phyloP scores from a whole-genome alignment of 2,888 invertebrate genomes.

The Drosophila tanythrix region DNA sequence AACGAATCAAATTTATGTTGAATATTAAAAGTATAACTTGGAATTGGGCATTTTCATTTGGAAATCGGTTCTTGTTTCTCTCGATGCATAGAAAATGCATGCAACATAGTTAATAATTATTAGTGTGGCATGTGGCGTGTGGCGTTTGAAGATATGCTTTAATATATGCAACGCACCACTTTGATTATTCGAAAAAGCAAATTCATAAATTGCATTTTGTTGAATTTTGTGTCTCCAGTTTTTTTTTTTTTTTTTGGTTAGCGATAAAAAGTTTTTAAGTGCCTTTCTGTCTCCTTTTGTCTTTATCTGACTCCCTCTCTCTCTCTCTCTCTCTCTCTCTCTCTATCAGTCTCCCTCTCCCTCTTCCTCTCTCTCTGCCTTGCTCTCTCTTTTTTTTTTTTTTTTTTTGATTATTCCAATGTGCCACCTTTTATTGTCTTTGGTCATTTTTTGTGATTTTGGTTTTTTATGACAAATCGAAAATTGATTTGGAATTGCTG shows the following conservation, averaged over 20 bases:
- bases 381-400: background rate
- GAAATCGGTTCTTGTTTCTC: background rate
- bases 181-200: conserved; percentile 27
- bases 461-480: conserved; percentile 71
- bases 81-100: conserved; percentile 17
- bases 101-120: conserved; percentile 26
- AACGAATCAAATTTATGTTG: conserved; percentile 24
- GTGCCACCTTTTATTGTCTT: background rate
- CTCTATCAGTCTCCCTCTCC: background rate
- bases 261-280: conserved; percentile 31
- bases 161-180: conserved; percentile 42
- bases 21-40: conserved; percentile 18
- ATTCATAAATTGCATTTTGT: conserved; percentile 57
- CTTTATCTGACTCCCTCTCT: background rate
- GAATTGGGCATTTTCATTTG: conserved; percentile 21
- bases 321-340: background rate
- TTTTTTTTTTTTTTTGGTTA: conserved; percentile 6
- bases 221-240: conserved; percentile 64
- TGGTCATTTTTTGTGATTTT: conserved; percentile 13
- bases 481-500: conserved; percentile 50
- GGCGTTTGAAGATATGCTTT: conserved; percentile 10
- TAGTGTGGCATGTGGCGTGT: conserved; percentile 8
- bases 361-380: background rate
- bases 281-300: conserved; percentile 23
- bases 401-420: conserved; percentile 21